Evolutionary conservation across 2,797 vertebrate genomes (phyloP).

Genomic region (Typhlichthys subterraneus): DNA sequence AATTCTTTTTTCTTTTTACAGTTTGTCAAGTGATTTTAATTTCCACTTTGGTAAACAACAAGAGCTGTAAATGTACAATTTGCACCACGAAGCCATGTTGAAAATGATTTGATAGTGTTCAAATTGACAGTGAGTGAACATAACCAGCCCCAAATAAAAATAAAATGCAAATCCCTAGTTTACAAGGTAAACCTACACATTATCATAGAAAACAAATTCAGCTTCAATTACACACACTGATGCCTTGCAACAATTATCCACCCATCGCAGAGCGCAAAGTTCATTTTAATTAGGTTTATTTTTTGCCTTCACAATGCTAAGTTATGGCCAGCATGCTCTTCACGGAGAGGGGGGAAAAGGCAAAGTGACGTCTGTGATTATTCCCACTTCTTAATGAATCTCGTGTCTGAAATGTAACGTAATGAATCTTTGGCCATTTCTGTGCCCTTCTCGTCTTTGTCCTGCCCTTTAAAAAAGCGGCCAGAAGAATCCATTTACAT

Average conservation of each 20-base stretch:
- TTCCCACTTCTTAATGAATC: conserved; percentile 53
- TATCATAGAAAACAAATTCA: conserved; percentile 39
- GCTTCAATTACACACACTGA: conserved; percentile 59
- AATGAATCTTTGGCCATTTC: conserved; percentile 50
- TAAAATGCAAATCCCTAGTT: conserved; percentile 42
- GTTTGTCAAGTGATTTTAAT: conserved; percentile 20
- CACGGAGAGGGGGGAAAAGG: not conserved
- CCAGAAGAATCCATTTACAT: conserved; percentile 32
- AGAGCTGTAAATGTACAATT: not conserved
- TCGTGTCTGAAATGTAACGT: conserved; percentile 59
- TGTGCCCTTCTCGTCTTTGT: conserved; percentile 13
- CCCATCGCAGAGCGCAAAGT: conserved; percentile 51
- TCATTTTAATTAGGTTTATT: conserved; percentile 51
- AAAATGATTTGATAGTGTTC: conserved; percentile 14
- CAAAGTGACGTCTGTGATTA: conserved; percentile 23
- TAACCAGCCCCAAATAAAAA: conserved; percentile 13
- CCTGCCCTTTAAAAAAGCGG: conserved; percentile 25
- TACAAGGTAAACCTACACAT: conserved; percentile 52
- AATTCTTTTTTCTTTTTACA: not conserved
- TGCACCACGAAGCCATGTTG: not conserved
- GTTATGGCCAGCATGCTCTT: conserved; percentile 9
- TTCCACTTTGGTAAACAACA: conserved; percentile 22
- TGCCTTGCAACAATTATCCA: conserved; percentile 58
- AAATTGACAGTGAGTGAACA: conserved; percentile 11
- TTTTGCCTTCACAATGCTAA: not conserved